Evolutionary conservation across 2,113 vertebrate genomes (phyloP), one percentile per base, ranked within the genome.

Genomic region (Glaucomys volans): DNA sequence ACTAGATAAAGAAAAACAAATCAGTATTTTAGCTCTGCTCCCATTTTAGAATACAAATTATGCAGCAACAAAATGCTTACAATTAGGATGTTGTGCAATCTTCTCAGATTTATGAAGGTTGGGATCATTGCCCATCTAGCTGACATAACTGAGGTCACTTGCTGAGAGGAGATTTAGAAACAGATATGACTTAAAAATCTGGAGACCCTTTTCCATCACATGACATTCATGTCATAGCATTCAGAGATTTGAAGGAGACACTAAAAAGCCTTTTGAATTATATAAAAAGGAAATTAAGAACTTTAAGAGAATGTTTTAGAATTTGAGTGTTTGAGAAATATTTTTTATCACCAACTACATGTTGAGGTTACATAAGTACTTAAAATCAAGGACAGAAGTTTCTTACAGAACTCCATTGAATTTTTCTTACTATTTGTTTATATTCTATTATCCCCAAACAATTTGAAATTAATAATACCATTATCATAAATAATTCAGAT

Each of bases 241-340:
- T 30, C 42, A 81, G 30, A 32, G 28, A 83, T 59, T 44, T 62
- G 64, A 87, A 90, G 40, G 32, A n/a, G 47, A 75, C 8, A 76
- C 67, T 52, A 54, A 54, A 91, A 82, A n/a, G 5, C 24, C 28
- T 71, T 91, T 52, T 57, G 81, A 82, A n/a, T 52, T 81, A 69
- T 10, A 66, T 18, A 26, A 62, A 62, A 76, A 95, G 24, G 32
- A 92, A 83, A 87, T 50, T 20, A 35, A 12, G 59, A 71, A 92
- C 24, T 57, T 95, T 64, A 71, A 83, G 62, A 72, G 30, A 37
- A 37, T 26, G 94, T 86, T 93, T 64, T 62, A 71, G 57, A 95
- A 85, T 52, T 85, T 74, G 64, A 76, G 17, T 44, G 83, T 93
- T 96, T 84, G 59, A 85, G 69, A 95, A 92, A 35, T 42, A 14